These are phyloP conservation scores for Craseonycteris thonglongyai DNA, from an alignment of 2,113 vertebrate genomes.

Conservation along the genomic window DNA sequence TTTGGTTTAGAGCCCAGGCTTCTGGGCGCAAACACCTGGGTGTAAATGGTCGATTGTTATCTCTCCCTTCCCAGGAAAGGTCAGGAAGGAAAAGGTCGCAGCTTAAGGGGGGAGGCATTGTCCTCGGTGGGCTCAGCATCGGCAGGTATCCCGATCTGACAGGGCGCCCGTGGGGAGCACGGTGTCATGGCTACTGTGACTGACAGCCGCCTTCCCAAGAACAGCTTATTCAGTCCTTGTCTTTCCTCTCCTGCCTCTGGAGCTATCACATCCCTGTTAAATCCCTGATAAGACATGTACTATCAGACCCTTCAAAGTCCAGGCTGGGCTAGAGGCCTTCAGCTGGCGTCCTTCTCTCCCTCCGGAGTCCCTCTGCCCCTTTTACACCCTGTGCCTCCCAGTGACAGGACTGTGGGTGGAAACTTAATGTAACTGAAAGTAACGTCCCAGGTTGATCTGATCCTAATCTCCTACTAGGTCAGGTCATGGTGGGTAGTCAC, in stretches of 20 bases:
- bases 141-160: conserved; percentile 23
- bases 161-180: background rate
- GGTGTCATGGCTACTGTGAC: background rate
- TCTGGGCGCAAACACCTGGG: background rate
- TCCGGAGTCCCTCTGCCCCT: background rate
- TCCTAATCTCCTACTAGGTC: background rate
- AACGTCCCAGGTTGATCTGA: background rate
- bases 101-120: conserved; percentile 16
- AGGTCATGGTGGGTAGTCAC: background rate
- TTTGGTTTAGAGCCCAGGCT: conserved; percentile 37
- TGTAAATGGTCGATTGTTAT: conserved; percentile 58
- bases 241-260: background rate
- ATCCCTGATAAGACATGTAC: background rate
- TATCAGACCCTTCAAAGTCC: background rate
- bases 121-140: background rate
- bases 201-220: background rate
- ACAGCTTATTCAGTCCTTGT: background rate
- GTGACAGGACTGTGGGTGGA: background rate
- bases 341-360: conserved; percentile 37
- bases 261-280: background rate
- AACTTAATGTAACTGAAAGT: background rate
- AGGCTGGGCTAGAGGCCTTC: background rate
- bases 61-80: conserved; percentile 33
- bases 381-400: background rate
- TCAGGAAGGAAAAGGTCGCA: conserved; percentile 65